Conservation (phyloP, 2,888 invertebrate species). For the Leptinotarsa haldemani region DNA sequence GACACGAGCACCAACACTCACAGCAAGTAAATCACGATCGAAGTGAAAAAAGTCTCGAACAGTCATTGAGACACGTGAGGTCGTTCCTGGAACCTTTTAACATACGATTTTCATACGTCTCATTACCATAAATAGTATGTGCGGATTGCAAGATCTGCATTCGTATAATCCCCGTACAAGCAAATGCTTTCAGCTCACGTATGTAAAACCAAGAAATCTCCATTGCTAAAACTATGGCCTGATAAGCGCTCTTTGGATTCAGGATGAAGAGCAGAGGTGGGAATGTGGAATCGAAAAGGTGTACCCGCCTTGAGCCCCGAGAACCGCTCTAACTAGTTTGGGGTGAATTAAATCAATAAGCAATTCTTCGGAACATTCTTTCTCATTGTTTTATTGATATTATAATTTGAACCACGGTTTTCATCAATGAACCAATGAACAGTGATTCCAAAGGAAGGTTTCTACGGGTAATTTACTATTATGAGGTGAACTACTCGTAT, state of each 20-base stretch:
- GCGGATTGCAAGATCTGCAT: slow-evolving; percentile 34
- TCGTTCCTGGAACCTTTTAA: slow-evolving; percentile 28
- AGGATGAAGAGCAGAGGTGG: slow-evolving; percentile 16
- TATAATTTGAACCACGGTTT: no score
- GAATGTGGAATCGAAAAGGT: background rate
- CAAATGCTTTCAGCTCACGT: slow-evolving; percentile 43
- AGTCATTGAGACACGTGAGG: slow-evolving; percentile 25
- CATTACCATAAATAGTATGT: slow-evolving; percentile 34
- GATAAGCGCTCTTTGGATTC: slow-evolving; percentile 26
- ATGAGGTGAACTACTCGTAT: no score
- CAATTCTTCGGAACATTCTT: no score
- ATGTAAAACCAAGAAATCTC: slow-evolving; percentile 46
- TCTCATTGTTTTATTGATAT: no score
- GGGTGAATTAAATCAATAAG: background rate
- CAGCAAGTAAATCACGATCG: slow-evolving; percentile 10
- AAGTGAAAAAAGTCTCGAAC: background rate
- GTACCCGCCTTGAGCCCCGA: background rate
- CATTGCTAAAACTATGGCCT: slow-evolving; percentile 44
- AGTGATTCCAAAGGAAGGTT: no score
- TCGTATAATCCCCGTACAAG: slow-evolving; percentile 41
- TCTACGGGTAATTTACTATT: no score
- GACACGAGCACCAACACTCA: slow-evolving; percentile 28
- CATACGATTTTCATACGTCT: slow-evolving; percentile 30
- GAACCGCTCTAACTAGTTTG: background rate
- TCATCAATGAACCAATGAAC: no score